Base-by-base conservation (phyloP, 2,888 invertebrate species). In the Aphidoletes aphidimyza region DNA sequence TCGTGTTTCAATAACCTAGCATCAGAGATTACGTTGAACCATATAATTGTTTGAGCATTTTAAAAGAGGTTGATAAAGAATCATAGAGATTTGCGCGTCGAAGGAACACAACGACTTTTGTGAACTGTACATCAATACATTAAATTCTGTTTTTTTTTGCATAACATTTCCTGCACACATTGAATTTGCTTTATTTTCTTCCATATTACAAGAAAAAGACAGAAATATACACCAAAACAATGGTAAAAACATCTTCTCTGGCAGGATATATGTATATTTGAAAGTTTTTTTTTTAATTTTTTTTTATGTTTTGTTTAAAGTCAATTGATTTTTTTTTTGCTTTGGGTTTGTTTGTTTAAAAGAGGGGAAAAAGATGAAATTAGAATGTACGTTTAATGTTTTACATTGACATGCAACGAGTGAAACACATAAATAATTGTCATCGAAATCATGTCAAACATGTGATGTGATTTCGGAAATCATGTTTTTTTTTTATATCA, bases 61-160 rank as follows among this genome's bases (percentile, higher is more conserved):
- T 14, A 14, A 69, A 69, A 69, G 30, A 14, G 30, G 9, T 69
- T 69, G 3, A 14, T 34, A 6, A 14, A 9, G 30, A 69, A n/a
- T 30, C 34, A 30, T 30, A 69, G 69, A 69, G 34, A 69, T 30
- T 69, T 69, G 30, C 30, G 3, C 69, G 69, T 30, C 26, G 69
- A n/a, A 26, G 14, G 11, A 14, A 26, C 54, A 54, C 69, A n/a
- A 30, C 69, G 69, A 69, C 69, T 69, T 34, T 30, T 3, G 34
- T 69, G 69, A 69, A n/a, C 69, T 69, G 69, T n/a, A 69, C 69
- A 69, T 30, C 69, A 69, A 69, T 69, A 69, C 69, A 69, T 69
- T 30, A 69, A 69, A 54, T 47, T 2, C 22, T 54, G 2, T 54
- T 54, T 54, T 54, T 54, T 54, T 69, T 69, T 69, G 14, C 34